phyloP scores from a whole-genome alignment of 2,888 invertebrate species.

The Nomada ruficornis region DNA sequence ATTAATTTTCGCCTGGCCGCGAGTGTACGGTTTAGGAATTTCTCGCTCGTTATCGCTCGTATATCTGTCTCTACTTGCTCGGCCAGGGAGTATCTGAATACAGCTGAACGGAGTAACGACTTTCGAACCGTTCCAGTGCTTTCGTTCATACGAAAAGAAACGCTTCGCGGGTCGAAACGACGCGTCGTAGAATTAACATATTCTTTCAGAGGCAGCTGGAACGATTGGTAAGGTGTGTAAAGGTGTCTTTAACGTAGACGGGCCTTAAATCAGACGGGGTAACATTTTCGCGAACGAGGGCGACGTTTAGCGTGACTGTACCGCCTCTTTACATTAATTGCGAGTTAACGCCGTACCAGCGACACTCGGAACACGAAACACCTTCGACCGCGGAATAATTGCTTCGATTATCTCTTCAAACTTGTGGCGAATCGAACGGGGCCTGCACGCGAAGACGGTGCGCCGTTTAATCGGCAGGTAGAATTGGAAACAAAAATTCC shows the following conservation, averaged over 20 bases:
- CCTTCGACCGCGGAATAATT: slow-evolving; percentile 53
- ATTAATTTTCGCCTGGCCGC: slow-evolving; percentile 2
- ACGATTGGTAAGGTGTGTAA: not conserved
- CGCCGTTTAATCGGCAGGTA: slow-evolving; percentile 15
- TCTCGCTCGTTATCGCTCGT: slow-evolving; percentile 15
- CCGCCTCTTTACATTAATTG: slow-evolving; percentile 41
- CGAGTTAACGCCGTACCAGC: slow-evolving; percentile 22
- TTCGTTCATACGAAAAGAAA: not conserved
- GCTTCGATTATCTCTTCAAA: slow-evolving; percentile 59
- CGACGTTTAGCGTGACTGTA: slow-evolving; percentile 37
- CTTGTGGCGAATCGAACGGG: slow-evolving; percentile 47
- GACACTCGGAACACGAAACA: slow-evolving; percentile 45
- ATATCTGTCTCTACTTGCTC: too few species aligned
- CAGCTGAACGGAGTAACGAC: slow-evolving; percentile 2
- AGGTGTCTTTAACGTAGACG: not conserved
- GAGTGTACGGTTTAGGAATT: slow-evolving; percentile 4
- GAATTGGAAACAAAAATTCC: too few species aligned
- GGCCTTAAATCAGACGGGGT: slow-evolving; percentile 6
- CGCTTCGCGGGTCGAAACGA: not conserved
- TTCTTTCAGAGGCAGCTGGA: not conserved
- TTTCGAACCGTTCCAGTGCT: not conserved
- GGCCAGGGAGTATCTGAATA: not conserved
- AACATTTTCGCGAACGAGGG: slow-evolving; percentile 11
- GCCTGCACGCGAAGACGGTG: slow-evolving; percentile 53
- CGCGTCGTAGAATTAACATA: not conserved